Evolutionary conservation across 2,888 invertebrate genomes (phyloP).

Genomic region (Parnassius mnemosyne): DNA sequence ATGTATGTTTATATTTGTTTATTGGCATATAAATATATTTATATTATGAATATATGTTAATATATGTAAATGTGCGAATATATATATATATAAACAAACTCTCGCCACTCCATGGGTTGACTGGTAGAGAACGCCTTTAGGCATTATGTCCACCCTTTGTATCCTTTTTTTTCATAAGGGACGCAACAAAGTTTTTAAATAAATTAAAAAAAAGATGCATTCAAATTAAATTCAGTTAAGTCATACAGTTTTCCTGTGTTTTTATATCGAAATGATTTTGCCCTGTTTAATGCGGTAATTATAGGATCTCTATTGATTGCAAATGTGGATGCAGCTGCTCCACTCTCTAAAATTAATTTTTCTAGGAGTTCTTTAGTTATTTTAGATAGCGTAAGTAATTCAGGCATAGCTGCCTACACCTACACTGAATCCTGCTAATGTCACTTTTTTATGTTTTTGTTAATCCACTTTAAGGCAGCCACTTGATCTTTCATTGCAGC

Average conservation of each 20-base stretch:
- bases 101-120: no score
- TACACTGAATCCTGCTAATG: slow-evolving; percentile 90
- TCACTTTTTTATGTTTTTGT: slow-evolving; percentile 86
- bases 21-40: no score
- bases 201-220: no score
- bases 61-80: no score
- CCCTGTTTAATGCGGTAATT: slow-evolving; percentile 62
- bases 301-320: slow-evolving; percentile 64
- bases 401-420: slow-evolving; percentile 83
- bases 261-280: slow-evolving; percentile 60
- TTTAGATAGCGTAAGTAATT: slow-evolving; percentile 57
- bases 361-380: slow-evolving; percentile 57
- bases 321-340: slow-evolving; percentile 63
- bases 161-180: no score
- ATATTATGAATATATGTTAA: no score
- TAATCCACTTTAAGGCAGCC: slow-evolving; percentile 87
- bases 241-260: slow-evolving; percentile 56
- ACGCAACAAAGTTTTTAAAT: no score
- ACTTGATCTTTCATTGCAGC: slow-evolving; percentile 92
- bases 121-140: no score
- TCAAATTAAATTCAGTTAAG: slow-evolving; percentile 62
- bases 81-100: no score
- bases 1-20: no score
- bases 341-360: slow-evolving; percentile 67
- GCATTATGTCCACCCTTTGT: no score